Evolutionary conservation across 2,113 vertebrate species (phyloP).

Genomic region (Zeus faber): DNA sequence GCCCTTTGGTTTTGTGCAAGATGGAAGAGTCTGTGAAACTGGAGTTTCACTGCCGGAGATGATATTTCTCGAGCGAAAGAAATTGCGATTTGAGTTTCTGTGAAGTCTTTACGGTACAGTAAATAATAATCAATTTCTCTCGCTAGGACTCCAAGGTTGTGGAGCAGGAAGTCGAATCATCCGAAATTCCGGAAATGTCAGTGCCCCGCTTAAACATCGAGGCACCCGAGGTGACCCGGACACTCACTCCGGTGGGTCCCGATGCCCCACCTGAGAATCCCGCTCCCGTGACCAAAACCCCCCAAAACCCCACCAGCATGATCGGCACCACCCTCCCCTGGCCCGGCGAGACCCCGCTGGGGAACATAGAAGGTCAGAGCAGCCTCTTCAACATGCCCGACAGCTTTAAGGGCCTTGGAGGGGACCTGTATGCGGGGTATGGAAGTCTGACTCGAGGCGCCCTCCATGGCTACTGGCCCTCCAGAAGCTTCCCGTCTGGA

Average conservation of each 20-base stretch:
- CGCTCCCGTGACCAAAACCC: constrained; percentile 11
- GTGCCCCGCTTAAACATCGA: constrained; percentile 28
- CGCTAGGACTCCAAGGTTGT: constrained; percentile 62
- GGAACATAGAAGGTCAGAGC: constrained; percentile 43
- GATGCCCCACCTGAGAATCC: constrained; percentile 25
- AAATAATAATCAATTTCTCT: no score
- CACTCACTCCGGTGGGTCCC: constrained; percentile 30
- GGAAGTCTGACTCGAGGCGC: constrained; percentile 60
- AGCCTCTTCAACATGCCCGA: constrained; percentile 54
- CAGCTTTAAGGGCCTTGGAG: constrained; percentile 45
- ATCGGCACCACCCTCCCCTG: constrained; percentile 27
- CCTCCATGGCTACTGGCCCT: constrained; percentile 64
- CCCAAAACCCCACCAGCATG: constrained; percentile 17
- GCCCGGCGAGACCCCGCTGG: constrained; percentile 36
- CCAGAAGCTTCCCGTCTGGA: constrained; percentile 68
- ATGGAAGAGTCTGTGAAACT: neutral
- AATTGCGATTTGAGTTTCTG: constrained; percentile 15
- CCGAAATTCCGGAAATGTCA: constrained; percentile 30
- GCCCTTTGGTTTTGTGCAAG: constrained; percentile 15
- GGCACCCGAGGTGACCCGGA: constrained; percentile 25
- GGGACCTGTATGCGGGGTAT: constrained; percentile 56
- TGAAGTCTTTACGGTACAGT: constrained; percentile 23
- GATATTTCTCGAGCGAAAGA: constrained; percentile 17
- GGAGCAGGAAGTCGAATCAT: constrained; percentile 48
- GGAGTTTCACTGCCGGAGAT: constrained; percentile 16